Conservation (phyloP, 1,140 invertebrate genomes). For the Leucophenga varia region DNA sequence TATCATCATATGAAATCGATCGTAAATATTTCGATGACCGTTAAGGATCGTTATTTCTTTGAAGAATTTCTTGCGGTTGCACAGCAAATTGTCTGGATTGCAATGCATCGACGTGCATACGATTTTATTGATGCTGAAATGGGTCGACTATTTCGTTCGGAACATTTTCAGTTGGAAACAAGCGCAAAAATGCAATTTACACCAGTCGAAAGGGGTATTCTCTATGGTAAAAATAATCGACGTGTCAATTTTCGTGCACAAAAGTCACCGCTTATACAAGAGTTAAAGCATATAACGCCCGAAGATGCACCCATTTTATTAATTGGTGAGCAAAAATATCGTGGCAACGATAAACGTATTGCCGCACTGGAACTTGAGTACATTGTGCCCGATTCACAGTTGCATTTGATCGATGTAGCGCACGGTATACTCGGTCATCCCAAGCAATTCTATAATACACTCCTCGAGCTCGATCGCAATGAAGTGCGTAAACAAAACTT, state of each 20-base stretch:
- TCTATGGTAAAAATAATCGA: constrained; percentile 38
- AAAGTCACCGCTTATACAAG: constrained; percentile 40
- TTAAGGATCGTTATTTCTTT: constrained; percentile 32
- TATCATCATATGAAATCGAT: constrained; percentile 39
- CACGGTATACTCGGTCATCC: constrained; percentile 48
- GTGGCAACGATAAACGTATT: constrained; percentile 38
- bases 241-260: constrained; percentile 42
- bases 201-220: constrained; percentile 26
- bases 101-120: constrained; percentile 39
- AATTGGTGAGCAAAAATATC: constrained; percentile 50
- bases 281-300: constrained; percentile 27
- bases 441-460: constrained; percentile 37
- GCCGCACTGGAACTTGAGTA: constrained; percentile 42
- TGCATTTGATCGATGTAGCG: constrained; percentile 38
- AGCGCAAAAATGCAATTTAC: constrained; percentile 31
- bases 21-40: constrained; percentile 36
- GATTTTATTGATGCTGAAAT: constrained; percentile 45
- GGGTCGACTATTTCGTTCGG: constrained; percentile 45
- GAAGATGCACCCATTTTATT: constrained; percentile 44
- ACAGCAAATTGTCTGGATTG: constrained; percentile 45
- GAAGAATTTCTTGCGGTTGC: constrained; percentile 39
- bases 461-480: constrained; percentile 35
- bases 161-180: constrained; percentile 33
- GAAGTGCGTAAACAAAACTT: constrained; percentile 34
- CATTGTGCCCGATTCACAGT: constrained; percentile 38